Conservation (phyloP, 1,140 invertebrate genomes). For the Drosophila carrolli region DNA sequence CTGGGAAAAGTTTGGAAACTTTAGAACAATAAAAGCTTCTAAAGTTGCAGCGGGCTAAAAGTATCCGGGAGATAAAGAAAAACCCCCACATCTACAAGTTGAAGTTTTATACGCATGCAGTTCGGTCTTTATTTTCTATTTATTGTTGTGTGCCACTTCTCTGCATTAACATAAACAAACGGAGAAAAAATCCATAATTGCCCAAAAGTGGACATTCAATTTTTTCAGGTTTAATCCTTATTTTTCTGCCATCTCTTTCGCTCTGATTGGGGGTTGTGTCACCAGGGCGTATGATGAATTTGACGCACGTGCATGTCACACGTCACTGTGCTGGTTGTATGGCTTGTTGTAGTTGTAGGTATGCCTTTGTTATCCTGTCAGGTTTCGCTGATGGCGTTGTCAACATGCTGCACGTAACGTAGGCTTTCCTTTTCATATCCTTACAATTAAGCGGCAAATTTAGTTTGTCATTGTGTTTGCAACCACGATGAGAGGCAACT, state of each 20-base stretch:
- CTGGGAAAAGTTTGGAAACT: constrained; percentile 50
- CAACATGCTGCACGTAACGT: constrained; percentile 18
- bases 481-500: constrained; percentile 3
- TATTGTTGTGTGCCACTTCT: constrained; percentile 41
- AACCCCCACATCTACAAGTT: constrained; percentile 15
- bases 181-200: constrained; percentile 42
- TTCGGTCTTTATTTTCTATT: constrained; percentile 46
- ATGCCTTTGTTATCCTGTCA: constrained; percentile 60
- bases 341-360: constrained; percentile 12
- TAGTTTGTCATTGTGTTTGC: constrained; percentile 19
- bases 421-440: constrained; percentile 23
- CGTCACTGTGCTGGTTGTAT: constrained; percentile 34
- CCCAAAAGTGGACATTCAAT: constrained; percentile 9
- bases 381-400: constrained; percentile 28
- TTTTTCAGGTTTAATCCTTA: constrained; percentile 8
- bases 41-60: constrained; percentile 41
- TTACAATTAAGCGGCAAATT: constrained; percentile 20
- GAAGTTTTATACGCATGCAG: constrained; percentile 66
- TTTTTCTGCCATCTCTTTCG: background rate
- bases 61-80: constrained; percentile 71
- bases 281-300: constrained; percentile 77
- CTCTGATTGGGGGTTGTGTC: constrained; percentile 42
- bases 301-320: constrained; percentile 75
- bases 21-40: constrained; percentile 56
- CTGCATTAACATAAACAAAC: constrained; percentile 75